phyloP scores from a whole-genome alignment of 2,797 vertebrate species.

The Xiphophorus birchmanni region DNA sequence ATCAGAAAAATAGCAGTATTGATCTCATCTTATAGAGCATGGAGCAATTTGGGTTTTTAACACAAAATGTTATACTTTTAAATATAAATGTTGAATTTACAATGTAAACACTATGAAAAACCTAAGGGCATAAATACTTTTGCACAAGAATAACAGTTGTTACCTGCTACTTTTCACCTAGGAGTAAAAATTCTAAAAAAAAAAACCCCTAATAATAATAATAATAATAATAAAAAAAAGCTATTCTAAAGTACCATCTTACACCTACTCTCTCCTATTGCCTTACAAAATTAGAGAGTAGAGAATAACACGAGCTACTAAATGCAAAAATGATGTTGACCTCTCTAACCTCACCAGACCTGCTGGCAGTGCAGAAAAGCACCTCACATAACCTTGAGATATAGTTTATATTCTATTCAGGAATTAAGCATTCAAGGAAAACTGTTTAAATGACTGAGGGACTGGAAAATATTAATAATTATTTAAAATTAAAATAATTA shows the following conservation, averaged over 20 bases:
- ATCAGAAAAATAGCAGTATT: not conserved
- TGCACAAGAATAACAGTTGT: not conserved
- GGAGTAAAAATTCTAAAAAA: not conserved
- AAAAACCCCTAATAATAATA: rapidly evolving
- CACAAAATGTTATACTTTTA: not conserved
- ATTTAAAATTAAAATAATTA: not conserved
- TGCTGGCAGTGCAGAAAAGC: not conserved
- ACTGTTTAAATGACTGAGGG: slow-evolving; percentile 1
- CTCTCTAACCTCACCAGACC: not conserved
- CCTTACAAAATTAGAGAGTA: not conserved
- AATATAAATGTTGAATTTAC: not conserved
- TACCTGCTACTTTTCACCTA: not conserved
- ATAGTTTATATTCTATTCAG: not conserved
- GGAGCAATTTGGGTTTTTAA: not conserved
- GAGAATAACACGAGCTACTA: not conserved
- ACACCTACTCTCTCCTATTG: not conserved
- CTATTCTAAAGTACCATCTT: not conserved
- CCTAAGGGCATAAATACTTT: not conserved
- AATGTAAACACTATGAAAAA: not conserved
- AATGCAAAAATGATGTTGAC: not conserved
- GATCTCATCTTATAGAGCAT: not conserved
- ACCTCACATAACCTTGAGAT: not conserved
- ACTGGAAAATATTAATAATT: not conserved
- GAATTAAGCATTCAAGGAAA: not conserved
- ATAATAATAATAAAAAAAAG: not conserved